A percentile compares a stretch with the other conserved stretches of the same genome.
Evolutionary conservation across 2,888 invertebrate species (phyloP).

Genomic region (Orthosia cruda): DNA sequence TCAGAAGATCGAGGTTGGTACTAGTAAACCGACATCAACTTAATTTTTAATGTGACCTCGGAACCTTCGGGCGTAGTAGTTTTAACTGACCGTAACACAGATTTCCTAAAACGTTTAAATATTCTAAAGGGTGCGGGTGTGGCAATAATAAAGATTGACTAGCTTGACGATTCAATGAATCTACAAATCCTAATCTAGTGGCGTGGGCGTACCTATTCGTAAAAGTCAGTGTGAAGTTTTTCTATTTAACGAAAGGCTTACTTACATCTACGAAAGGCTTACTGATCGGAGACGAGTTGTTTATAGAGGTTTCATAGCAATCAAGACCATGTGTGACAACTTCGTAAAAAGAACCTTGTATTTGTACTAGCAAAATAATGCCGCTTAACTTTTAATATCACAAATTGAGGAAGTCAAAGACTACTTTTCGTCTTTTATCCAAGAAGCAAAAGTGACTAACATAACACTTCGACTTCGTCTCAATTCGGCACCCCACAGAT

Average conservation of each 20-base stretch:
- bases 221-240: conserved; percentile 5
- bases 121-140: conserved; percentile 45
- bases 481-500: conserved; percentile 49
- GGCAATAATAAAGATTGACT: conserved; percentile 44
- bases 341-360: not conserved
- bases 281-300: not conserved
- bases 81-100: conserved; percentile 46
- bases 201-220: not conserved
- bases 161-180: conserved; percentile 36
- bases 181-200: conserved; percentile 22
- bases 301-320: not conserved
- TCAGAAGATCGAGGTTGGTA: conserved; percentile 36
- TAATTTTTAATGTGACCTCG: conserved; percentile 55
- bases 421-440: conserved; percentile 25
- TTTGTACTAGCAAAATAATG: not conserved
- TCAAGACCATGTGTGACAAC: not conserved
- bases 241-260: conserved; percentile 3
- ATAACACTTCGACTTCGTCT: conserved; percentile 53
- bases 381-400: conserved; percentile 7
- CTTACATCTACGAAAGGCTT: not conserved
- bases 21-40: conserved; percentile 40
- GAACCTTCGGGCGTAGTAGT: conserved; percentile 3
- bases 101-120: conserved; percentile 51
- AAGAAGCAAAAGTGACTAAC: conserved; percentile 42
- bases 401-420: conserved; percentile 29